Base-by-base conservation (phyloP, 2,113 vertebrate species). In the Ascaphus truei region DNA sequence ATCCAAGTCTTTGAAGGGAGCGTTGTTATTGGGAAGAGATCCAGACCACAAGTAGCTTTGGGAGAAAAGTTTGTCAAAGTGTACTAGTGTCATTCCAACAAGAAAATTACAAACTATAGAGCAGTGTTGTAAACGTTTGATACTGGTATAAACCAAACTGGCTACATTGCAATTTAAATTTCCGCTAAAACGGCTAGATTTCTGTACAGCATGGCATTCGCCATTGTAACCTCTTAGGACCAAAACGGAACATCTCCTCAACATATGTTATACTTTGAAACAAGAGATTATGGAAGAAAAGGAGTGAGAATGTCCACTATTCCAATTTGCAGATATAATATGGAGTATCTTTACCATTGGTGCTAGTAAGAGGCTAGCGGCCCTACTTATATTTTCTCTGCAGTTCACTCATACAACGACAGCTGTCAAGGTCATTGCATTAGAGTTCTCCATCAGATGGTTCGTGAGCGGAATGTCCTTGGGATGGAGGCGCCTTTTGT, bases 391-490 rank as follows among this genome's bases (percentile, higher is more conserved):
- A 91, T 89, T 88, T 89, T 87, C 87, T 87, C 88, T 89, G 87
- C 86, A 85, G 85, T 81, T 79, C 45, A 72, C 84, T 91, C 85
- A 89, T n/a, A n/a, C 89, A 91, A 88, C 84, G 84, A 83, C 84
- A 88, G 81, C 81, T 81, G 78, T 75, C 73, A 77, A 81, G 88
- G 89, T 90, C 88, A 62, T 0, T 83, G 81, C 87, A 87, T 85
- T 83, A 76, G 82, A 86, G 86, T 84, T 88, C 85, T 85, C 84
- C 85, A 85, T 90, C 84, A 86, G 83, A 89, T 86, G 85, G 85
- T 82, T 85, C 84, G 83, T 66, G 75, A 85, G 84, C 80, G 82
- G 84, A 85, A 89, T 86, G 88, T 89, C 89, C 86, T 81, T 74
- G 80, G 80, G 74, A 84, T 86, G 22, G 20, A 82, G 84, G 80